phyloP scores from a whole-genome alignment of 2,888 invertebrate species.

The Pteria penguin region DNA sequence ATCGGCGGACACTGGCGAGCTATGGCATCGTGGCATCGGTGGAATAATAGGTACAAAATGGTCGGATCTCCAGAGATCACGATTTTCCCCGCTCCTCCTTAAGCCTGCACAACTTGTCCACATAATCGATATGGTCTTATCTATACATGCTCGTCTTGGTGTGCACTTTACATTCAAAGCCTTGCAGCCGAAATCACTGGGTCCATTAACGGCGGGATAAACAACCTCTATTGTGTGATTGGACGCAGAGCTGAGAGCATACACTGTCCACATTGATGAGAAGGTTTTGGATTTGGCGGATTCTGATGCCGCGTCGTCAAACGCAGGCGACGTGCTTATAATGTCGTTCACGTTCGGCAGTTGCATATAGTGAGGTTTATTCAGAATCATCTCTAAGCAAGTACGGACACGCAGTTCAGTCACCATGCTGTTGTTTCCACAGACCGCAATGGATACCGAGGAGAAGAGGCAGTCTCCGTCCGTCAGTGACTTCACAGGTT shows the following conservation, averaged over 20 bases:
- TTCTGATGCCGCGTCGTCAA: neutral
- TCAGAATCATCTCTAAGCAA: neutral
- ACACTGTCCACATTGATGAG: neutral
- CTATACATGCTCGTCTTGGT: neutral
- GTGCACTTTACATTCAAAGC: neutral
- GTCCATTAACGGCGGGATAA: neutral
- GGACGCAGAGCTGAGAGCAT: neutral
- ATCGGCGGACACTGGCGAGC: neutral
- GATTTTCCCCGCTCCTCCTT: neutral
- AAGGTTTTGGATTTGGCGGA: neutral
- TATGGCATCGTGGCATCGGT: neutral
- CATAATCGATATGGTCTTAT: neutral
- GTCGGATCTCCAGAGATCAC: neutral
- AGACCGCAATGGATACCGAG: neutral
- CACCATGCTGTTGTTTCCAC: neutral
- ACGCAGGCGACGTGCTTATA: neutral
- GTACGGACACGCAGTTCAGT: slow-evolving; percentile 1
- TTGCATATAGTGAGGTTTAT: neutral
- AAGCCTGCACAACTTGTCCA: neutral
- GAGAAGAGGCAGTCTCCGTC: slow-evolving; percentile 2
- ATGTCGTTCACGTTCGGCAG: neutral
- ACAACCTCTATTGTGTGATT: neutral
- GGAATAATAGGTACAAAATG: neutral
- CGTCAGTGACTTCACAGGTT: neutral
- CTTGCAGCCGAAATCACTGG: neutral